These are phyloP conservation scores for Hepsetus odoe DNA, from an alignment of 2,113 vertebrate species.

Conservation along the genomic window DNA sequence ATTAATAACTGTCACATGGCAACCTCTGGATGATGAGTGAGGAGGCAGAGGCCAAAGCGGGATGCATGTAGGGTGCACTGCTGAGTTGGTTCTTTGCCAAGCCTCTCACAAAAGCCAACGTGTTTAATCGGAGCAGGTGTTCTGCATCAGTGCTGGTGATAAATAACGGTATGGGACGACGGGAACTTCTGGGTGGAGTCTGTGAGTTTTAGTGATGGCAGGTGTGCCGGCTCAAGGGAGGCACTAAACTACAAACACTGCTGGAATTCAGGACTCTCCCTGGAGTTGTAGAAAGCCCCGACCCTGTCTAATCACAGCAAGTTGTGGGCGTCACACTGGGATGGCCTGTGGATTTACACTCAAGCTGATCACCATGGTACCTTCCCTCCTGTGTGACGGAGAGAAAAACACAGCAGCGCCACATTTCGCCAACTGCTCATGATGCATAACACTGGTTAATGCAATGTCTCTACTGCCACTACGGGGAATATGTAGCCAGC, in stretches of 20 bases:
- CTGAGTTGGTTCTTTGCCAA: constrained; percentile 2
- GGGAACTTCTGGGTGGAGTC: background rate
- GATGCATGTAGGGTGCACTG: background rate
- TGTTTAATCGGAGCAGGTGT: constrained; percentile 37
- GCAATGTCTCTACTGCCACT: too few species aligned
- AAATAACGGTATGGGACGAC: constrained; percentile 25
- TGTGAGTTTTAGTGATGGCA: constrained; percentile 34
- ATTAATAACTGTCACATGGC: background rate
- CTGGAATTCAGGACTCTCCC: constrained; percentile 38
- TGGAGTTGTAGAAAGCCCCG: constrained; percentile 8
- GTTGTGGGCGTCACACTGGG: constrained; percentile 7
- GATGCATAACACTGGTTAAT: too few species aligned
- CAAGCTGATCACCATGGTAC: background rate
- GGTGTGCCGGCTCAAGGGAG: constrained; percentile 31
- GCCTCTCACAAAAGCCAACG: constrained; percentile 19
- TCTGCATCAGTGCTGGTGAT: constrained; percentile 10
- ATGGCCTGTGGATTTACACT: background rate
- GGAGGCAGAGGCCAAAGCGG: background rate
- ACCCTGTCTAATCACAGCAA: constrained; percentile 36
- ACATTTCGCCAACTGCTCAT: background rate
- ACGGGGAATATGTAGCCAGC: too few species aligned
- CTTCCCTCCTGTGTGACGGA: background rate
- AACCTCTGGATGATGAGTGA: background rate
- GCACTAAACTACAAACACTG: constrained; percentile 17
- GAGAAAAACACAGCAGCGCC: background rate